Evolutionary conservation across 2,797 vertebrate genomes (phyloP), one percentile per base, ranked within the genome.

Genomic region (Antennarius maculatus): DNA sequence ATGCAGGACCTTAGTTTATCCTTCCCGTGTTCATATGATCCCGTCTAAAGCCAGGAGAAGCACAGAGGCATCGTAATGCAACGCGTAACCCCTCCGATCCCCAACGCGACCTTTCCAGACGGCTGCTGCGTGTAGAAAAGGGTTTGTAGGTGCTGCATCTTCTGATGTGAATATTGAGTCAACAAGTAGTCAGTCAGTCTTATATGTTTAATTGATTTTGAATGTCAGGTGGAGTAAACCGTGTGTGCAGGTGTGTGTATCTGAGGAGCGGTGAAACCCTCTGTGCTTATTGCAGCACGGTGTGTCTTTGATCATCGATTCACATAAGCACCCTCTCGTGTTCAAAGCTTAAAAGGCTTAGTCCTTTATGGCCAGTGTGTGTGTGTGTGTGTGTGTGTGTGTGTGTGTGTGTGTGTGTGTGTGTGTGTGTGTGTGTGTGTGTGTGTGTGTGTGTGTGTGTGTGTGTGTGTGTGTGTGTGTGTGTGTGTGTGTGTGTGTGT

Each of bases 331-430:
- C 86, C 90, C 87, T 88, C 88, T 84, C 82, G 85, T 84, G 89
- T 91, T 91, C 89, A 90, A 87, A 89, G 89, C 77, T 77, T 76
- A 68, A 85, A 86, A 71, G 81, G 93, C 94, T 96, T 93, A 93
- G 93, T 93, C 88, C 56, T 83, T 95, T 94, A 92, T 92, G 93
- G 92, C 94, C 69, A 94, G 91, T 94, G 92, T 94, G 91, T 88
- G 92, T 78, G 87, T 55, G 16, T 48, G 71, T 60, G 61, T 56
- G 52, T 10, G 7, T 31, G 29, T 31, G n/a, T n/a, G n/a, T n/a
- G n/a, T n/a, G n/a, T n/a, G n/a, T n/a, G n/a, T n/a, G n/a, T n/a
- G n/a, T n/a, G n/a, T 56, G 52, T 10, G 7, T 34, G 31, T 34
- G 91, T 88, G 92, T 78, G 87, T 55, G 16, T 48, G 71, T 58